Conservation (phyloP, 1,140 invertebrate genomes). For the Oedothorax gibbosus region DNA sequence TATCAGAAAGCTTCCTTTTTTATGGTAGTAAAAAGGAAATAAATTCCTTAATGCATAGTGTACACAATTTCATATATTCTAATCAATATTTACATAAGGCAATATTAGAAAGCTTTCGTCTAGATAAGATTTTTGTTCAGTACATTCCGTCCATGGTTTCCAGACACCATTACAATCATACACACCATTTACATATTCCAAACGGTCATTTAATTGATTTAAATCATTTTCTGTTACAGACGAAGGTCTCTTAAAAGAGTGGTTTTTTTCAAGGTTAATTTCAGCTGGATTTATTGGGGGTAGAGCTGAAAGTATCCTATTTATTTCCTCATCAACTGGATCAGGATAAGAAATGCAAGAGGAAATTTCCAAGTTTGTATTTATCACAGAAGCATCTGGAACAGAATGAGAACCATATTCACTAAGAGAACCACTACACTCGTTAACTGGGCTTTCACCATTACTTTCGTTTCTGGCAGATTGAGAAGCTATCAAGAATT, state of each 20-base stretch:
- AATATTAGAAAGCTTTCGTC: slow-evolving; percentile 84
- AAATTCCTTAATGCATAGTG: slow-evolving; percentile 28
- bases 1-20: slow-evolving; percentile 39
- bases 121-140: slow-evolving; percentile 76
- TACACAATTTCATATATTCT: slow-evolving; percentile 60
- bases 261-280: slow-evolving; percentile 69
- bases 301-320: slow-evolving; percentile 74
- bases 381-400: slow-evolving; percentile 50
- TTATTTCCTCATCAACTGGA: slow-evolving; percentile 68
- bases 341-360: slow-evolving; percentile 34
- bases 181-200: slow-evolving; percentile 76
- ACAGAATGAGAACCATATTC: slow-evolving; percentile 40
- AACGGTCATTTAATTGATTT: slow-evolving; percentile 66
- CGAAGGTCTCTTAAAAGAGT: slow-evolving; percentile 67
- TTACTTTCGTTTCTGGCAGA: slow-evolving; percentile 39
- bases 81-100: slow-evolving; percentile 93
- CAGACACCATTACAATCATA: slow-evolving; percentile 75
- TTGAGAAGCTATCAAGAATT: slow-evolving; percentile 71
- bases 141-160: slow-evolving; percentile 85
- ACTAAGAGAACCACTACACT: slow-evolving; percentile 37
- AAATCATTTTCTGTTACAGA: slow-evolving; percentile 65
- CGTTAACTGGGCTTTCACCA: slow-evolving; percentile 51
- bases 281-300: slow-evolving; percentile 74
- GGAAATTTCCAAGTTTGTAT: slow-evolving; percentile 26
- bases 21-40: slow-evolving; percentile 42